Conservation (phyloP, 2,113 vertebrate genomes). For the Ophthalmolycus amberensis region DNA sequence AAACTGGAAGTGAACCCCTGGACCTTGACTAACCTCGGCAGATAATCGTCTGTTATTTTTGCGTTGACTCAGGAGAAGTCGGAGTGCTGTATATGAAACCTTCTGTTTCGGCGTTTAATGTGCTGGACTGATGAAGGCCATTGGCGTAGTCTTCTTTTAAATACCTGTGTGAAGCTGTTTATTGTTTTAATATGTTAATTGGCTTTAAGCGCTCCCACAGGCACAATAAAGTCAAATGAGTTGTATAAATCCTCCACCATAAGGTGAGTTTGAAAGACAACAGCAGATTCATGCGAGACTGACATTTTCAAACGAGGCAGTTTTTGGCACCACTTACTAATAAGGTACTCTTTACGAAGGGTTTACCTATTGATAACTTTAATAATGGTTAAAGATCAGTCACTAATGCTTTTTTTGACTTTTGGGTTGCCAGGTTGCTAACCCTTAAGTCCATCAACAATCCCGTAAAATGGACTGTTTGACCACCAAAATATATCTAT, state of each 20-base stretch:
- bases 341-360: background rate
- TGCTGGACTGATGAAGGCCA: slow-evolving; percentile 40
- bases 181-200: slow-evolving; percentile 68
- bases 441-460: background rate
- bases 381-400: background rate
- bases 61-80: slow-evolving; percentile 44
- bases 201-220: slow-evolving; percentile 56
- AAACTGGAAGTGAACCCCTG: slow-evolving; percentile 59
- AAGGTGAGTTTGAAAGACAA: slow-evolving; percentile 43
- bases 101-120: slow-evolving; percentile 45
- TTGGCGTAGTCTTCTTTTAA: slow-evolving; percentile 46
- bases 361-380: background rate
- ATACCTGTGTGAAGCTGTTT: slow-evolving; percentile 65
- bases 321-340: background rate
- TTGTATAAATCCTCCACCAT: slow-evolving; percentile 30
- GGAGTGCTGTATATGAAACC: slow-evolving; percentile 39
- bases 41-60: slow-evolving; percentile 56
- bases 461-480: background rate
- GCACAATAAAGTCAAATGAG: slow-evolving; percentile 52
- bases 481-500: background rate
- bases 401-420: background rate
- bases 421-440: slow-evolving; percentile 10
- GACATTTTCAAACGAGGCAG: background rate
- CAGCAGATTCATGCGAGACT: background rate
- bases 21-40: slow-evolving; percentile 38